Conservation (phyloP, 2,888 invertebrate species). For the Macrosiphum euphorbiae region DNA sequence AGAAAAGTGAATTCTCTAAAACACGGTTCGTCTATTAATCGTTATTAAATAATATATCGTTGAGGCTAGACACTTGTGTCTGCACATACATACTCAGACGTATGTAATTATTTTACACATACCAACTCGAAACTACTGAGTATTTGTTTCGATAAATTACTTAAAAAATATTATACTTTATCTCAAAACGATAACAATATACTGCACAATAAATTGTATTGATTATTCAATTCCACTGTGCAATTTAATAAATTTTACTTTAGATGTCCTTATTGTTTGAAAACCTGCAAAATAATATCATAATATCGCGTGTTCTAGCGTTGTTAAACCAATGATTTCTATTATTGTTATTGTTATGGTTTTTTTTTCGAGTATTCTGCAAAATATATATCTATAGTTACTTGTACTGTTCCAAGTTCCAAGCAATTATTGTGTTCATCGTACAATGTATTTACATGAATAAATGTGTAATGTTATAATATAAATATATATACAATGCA, state of each 20-base stretch:
- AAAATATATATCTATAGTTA: not conserved
- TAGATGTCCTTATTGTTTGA: not conserved
- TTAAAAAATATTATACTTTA: slow-evolving; percentile 7
- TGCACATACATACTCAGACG: not conserved
- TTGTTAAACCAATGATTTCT: slow-evolving; percentile 8
- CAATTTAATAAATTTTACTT: not conserved
- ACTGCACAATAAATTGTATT: not conserved
- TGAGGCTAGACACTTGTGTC: not conserved
- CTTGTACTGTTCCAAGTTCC: not conserved
- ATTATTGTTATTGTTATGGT: slow-evolving; percentile 21
- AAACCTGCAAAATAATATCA: not conserved
- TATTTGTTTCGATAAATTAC: not conserved
- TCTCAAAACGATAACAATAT: slow-evolving; percentile 12
- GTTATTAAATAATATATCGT: not conserved
- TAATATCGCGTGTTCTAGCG: not conserved
- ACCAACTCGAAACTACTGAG: not conserved
- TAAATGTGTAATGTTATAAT: not conserved
- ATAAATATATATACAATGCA: not conserved
- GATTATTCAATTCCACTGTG: not conserved
- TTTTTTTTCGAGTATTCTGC: not conserved
- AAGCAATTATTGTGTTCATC: not conserved
- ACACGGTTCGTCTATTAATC: not conserved
- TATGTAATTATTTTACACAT: not conserved
- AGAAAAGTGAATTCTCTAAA: not conserved
- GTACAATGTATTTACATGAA: not conserved